Base-by-base conservation (phyloP, 2,797 vertebrate species). In the Bovichtus variegatus region DNA sequence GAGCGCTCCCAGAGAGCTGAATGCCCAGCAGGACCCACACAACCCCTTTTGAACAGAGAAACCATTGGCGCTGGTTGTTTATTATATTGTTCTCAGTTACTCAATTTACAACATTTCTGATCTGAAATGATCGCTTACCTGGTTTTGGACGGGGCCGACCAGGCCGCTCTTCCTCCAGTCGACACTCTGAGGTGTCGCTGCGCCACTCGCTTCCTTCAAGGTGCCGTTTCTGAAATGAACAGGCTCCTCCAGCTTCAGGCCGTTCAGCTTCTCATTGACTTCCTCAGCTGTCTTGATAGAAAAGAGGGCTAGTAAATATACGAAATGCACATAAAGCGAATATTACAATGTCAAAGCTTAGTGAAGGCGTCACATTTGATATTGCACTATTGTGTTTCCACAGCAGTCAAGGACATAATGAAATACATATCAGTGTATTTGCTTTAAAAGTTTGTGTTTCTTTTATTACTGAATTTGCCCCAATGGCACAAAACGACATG, bases 161-260 rank as follows among this genome's bases (percentile, higher is more conserved):
- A 96, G 92, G 0, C 96, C 97, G 2, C 77, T 84, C 34, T 91
- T 88, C 71, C 95, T 92, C 97, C 97, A 97, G 92, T 97, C 96
- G 74, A 97, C 5, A 5, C 69, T 85, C 11, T 71, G 71, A 0
- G 96, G 97, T 41, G 88, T 0, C 0, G 6, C 1, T 0, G 21
- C 3, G 2, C 44, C 36, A 0, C 53, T 23, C 0, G 0, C 19
- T 1, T 74, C 44, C 0, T 1, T 90, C 58, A 71, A 82, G 0
- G 78, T 83, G 0, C 34, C 5, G 57, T 92, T 95, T 21, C 0
- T 47, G 0, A 46, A 79, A 60, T 16, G 1, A 34, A 10, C 8
- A 4, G 50, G 53, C 1, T 91, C 84, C 38, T 87, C 91, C 71
- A 91, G 36, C 74, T 65, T 93, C 69, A 96, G 59, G 27, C 92